Base-by-base conservation (phyloP, 2,113 vertebrate genomes). In the Emberiza fucata region DNA sequence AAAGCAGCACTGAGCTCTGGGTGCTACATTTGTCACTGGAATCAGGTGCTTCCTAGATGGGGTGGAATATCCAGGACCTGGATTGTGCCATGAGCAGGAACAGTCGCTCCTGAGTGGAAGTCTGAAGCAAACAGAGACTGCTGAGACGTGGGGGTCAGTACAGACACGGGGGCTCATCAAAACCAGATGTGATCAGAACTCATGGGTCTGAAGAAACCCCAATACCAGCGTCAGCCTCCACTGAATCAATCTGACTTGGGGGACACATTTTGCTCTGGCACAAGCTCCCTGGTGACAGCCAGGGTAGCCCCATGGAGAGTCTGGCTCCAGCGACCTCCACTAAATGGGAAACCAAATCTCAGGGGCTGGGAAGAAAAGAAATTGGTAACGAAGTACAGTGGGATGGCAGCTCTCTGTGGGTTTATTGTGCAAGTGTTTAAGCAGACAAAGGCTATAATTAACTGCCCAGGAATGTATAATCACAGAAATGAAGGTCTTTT, bases 371-470 rank as follows among this genome's bases (percentile, higher is more conserved):
- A 84, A 93, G 93, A 60, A 80, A 79, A 76, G 70, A 82, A 90
- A 75, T 64, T 4, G 15, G 40, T 94, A 96, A 95, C 76, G 76
- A 93, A 80, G 82, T 68, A 56, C 1, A 83, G 75, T 23, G 42
- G 70, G 81, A 93, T 50, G 76, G 88, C 37, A 71, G 76, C 77
- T 84, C 95, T 97, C 92, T 39, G 37, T 44, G 90, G 88, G 82
- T 75, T 95, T 94, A 83, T 39, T 75, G 69, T 2, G 7, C 56
- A 53, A 93, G 92, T 60, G 44, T 81, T 94, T 94, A 90, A 96
- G 86, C 42, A 95, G 86, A 90, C 68, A 79, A 75, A 93, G 86
- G 69, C 86, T 94, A 71, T 92, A 96, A 96, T 96, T 96, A 96
- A 92, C 76, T 92, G 90, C 86, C 90, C 54, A 18, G 56, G 77